These are phyloP conservation scores for Austrolebias charrua DNA, from an alignment of 2,797 vertebrate genomes.

Conservation along the genomic window DNA sequence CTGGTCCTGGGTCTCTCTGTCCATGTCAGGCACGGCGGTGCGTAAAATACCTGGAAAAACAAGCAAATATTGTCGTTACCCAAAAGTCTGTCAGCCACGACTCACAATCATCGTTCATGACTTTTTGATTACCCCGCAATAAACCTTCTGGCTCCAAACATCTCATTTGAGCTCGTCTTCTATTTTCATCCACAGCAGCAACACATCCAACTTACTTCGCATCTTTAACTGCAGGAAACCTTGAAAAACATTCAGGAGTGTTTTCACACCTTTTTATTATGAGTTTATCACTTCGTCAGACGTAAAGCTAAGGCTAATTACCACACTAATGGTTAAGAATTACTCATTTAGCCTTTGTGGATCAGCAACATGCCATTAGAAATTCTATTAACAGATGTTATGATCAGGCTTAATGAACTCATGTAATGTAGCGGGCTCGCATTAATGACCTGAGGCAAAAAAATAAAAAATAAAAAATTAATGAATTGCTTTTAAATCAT, in stretches of 20 bases:
- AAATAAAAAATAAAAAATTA: not conserved
- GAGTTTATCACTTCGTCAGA: slow-evolving; percentile 3
- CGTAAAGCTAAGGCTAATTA: slow-evolving; percentile 13
- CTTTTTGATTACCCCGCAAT: slow-evolving; percentile 22
- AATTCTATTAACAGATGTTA: slow-evolving; percentile 24
- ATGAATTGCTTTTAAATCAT: not conserved
- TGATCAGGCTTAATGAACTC: slow-evolving; percentile 17
- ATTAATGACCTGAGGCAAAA: slow-evolving; percentile 3
- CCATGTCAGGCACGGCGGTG: slow-evolving; percentile 91
- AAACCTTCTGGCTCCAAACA: slow-evolving; percentile 28
- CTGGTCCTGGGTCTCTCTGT: slow-evolving; percentile 90
- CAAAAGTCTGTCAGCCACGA: not conserved
- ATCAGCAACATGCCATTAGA: slow-evolving; percentile 18
- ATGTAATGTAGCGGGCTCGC: slow-evolving; percentile 3
- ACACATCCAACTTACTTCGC: slow-evolving; percentile 2
- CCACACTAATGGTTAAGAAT: slow-evolving; percentile 15
- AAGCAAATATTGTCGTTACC: not conserved
- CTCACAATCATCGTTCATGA: slow-evolving; percentile 51
- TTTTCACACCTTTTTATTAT: slow-evolving; percentile 15
- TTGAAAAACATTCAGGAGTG: slow-evolving; percentile 11
- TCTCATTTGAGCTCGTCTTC: slow-evolving; percentile 12
- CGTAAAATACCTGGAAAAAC: slow-evolving; percentile 82
- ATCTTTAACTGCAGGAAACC: not conserved
- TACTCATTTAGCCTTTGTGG: slow-evolving; percentile 20
- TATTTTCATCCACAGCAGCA: slow-evolving; percentile 12